Percentiles rank a stretch among this genome's conserved stretches.
phyloP scores from a whole-genome alignment of 37 sponge, comb jelly and placozoan genomes.

The Theonella swinhoei region DNA sequence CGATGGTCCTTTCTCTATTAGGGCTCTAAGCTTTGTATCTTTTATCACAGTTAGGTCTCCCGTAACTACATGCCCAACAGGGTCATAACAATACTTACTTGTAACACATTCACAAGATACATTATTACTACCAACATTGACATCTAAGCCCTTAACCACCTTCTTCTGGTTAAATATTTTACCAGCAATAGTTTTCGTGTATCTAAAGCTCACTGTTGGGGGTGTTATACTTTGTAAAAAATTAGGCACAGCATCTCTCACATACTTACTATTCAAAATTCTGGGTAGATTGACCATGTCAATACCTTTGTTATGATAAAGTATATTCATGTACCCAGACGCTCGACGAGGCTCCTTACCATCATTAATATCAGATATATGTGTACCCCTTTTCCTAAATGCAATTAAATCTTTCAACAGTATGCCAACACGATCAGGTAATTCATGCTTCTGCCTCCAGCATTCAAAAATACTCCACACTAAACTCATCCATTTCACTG shows the following conservation, averaged over 20 bases:
- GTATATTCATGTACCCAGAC: neutral
- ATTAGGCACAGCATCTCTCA: neutral
- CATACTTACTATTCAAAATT: neutral
- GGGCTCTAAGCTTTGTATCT: neutral
- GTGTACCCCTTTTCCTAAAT: too few relatives aligned
- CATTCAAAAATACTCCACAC: neutral
- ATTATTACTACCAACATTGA: neutral
- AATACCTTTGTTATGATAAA: neutral
- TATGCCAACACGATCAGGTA: neutral
- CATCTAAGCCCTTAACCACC: neutral
- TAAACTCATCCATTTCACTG: neutral
- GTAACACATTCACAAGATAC: neutral
- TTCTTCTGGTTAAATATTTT: neutral
- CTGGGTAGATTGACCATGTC: neutral
- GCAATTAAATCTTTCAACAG: neutral
- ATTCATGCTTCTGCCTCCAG: neutral
- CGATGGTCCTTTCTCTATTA: neutral
- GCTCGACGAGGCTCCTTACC: too few relatives aligned
- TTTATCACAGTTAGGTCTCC: neutral
- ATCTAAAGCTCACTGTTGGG: neutral
- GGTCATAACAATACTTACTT: neutral
- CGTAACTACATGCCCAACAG: too few relatives aligned
- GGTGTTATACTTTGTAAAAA: neutral
- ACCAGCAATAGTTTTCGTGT: neutral
- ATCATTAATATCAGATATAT: too few relatives aligned